Evolutionary conservation across 2,113 vertebrate genomes (phyloP).

Genomic region (Ovis aries): DNA sequence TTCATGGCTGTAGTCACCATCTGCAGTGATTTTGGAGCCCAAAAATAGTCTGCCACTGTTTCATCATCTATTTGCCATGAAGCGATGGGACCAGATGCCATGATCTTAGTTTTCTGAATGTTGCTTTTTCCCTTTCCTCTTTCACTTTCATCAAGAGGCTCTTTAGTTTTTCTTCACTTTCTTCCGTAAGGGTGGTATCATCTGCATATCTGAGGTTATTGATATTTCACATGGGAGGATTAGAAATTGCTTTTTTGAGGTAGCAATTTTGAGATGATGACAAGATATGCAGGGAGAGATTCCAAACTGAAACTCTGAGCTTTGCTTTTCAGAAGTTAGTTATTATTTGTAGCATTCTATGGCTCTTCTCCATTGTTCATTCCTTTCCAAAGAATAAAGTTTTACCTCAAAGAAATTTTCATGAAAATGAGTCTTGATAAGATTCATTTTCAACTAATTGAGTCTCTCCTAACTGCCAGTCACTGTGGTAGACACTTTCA

Average conservation of each 20-base stretch:
- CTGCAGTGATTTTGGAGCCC: not conserved
- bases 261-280: not conserved
- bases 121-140: not conserved
- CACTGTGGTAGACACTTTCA: conserved; percentile 58
- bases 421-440: conserved; percentile 64
- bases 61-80: not conserved
- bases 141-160: not conserved
- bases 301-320: not conserved
- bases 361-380: not conserved
- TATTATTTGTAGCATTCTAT: not conserved
- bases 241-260: not conserved
- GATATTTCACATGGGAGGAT: not conserved
- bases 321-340: not conserved
- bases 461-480: conserved; percentile 68
- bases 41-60: not conserved
- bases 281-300: not conserved
- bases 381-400: conserved; percentile 30
- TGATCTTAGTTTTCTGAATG: not conserved
- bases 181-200: not conserved
- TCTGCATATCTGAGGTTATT: not conserved
- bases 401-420: conserved; percentile 44
- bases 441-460: conserved; percentile 68
- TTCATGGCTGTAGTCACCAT: not conserved
- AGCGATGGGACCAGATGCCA: fast-evolving
- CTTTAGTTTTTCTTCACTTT: not conserved